Conservation (phyloP, 2,888 invertebrate species). For the Lysandra coridon region DNA sequence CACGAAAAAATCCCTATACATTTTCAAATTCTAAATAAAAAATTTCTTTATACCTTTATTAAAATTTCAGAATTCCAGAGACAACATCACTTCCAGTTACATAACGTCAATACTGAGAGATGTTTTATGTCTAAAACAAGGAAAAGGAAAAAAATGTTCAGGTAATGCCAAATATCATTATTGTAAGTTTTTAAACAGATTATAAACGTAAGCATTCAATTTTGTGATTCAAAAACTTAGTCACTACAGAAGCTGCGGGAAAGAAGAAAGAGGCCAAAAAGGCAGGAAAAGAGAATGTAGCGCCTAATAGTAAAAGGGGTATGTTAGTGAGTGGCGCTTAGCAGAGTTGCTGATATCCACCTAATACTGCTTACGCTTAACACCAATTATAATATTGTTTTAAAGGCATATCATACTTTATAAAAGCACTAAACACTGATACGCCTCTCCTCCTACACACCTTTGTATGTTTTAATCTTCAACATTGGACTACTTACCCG, state of each 20-base stretch:
- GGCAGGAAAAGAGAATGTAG: conserved; percentile 68
- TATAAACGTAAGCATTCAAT: conserved; percentile 28
- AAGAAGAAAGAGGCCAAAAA: conserved; percentile 73
- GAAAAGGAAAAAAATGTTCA: conserved; percentile 74
- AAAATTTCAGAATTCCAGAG: conserved; percentile 75
- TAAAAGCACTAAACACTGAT: conserved; percentile 26
- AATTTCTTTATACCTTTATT: background rate
- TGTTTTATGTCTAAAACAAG: conserved; percentile 80
- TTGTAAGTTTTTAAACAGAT: conserved; percentile 12
- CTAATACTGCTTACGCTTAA: conserved; percentile 9
- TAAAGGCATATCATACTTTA: conserved; percentile 6
- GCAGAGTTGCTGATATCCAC: conserved; percentile 9
- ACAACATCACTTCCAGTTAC: conserved; percentile 75
- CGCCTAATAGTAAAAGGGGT: conserved; percentile 67
- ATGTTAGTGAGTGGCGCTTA: conserved; percentile 53
- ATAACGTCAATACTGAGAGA: conserved; percentile 81
- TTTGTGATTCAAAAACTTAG: conserved; percentile 49
- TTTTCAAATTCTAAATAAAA: too few relatives aligned
- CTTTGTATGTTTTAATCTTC: conserved; percentile 59
- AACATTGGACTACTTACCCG: conserved; percentile 62
- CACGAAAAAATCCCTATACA: too few relatives aligned
- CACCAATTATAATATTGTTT: background rate
- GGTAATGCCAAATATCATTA: conserved; percentile 49
- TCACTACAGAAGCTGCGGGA: conserved; percentile 55
- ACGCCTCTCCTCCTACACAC: conserved; percentile 57